phyloP scores from a whole-genome alignment of 1,140 invertebrate species.

The Drosophila repleta region DNA sequence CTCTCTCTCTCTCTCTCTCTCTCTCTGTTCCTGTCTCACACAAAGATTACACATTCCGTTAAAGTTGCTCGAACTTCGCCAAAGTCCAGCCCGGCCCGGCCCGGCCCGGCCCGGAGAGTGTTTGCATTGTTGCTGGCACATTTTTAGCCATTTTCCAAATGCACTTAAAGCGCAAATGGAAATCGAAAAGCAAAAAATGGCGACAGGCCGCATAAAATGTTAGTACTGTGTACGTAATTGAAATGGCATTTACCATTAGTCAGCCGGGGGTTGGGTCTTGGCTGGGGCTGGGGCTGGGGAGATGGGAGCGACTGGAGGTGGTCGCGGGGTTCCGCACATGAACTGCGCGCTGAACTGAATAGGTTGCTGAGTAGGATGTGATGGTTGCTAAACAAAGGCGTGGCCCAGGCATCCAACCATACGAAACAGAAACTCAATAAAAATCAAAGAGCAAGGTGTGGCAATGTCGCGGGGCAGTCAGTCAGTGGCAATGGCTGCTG shows the following conservation, averaged over 20 bases:
- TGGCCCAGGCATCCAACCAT: constrained; percentile 23
- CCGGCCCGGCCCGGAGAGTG: constrained; percentile 4
- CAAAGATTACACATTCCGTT: background rate
- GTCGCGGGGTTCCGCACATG: constrained; percentile 11
- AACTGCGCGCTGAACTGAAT: constrained; percentile 12
- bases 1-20: too few species aligned
- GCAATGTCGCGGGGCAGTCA: constrained; percentile 22
- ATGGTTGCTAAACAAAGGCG: constrained; percentile 39
- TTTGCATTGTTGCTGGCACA: constrained; percentile 19
- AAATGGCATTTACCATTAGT: constrained; percentile 79
- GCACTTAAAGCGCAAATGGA: constrained; percentile 77
- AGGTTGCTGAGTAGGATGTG: background rate
- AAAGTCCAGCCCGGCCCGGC: background rate
- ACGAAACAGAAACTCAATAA: constrained; percentile 72
- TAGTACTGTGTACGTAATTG: constrained; percentile 78
- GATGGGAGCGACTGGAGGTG: background rate
- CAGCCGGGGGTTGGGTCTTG: constrained; percentile 26
- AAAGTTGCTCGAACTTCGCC: constrained; percentile 6
- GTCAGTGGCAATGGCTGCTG: constrained; percentile 46
- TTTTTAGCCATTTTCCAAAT: constrained; percentile 67
- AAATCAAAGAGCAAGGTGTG: constrained; percentile 77
- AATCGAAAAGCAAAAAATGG: constrained; percentile 61
- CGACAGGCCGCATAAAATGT: constrained; percentile 75
- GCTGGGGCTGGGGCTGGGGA: constrained; percentile 22
- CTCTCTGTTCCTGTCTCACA: background rate